A percentile compares a stretch with the other conserved stretches of the same genome.
Conservation (phyloP, 2,797 vertebrate genomes). For the Pipistrellus pipistrellus region DNA sequence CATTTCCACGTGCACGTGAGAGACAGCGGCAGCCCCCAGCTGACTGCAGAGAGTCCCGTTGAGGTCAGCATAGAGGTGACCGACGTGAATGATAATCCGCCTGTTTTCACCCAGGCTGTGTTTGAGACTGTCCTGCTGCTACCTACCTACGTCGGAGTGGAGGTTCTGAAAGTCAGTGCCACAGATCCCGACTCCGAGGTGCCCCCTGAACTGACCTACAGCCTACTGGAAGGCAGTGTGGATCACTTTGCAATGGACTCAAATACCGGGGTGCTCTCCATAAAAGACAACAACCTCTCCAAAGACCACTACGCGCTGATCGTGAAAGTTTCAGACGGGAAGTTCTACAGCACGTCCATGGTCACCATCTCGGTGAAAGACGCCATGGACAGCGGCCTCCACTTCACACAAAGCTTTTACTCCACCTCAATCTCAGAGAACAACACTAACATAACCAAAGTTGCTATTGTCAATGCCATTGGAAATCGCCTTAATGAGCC, state of each 20-base stretch:
- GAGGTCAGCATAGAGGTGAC: slow-evolving; percentile 96
- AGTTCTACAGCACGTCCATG: slow-evolving; percentile 94
- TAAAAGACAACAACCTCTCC: slow-evolving; percentile 95
- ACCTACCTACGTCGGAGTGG: slow-evolving; percentile 96
- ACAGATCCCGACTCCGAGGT: slow-evolving; percentile 95
- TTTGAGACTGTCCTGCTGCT: slow-evolving; percentile 96
- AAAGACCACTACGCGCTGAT: slow-evolving; percentile 95
- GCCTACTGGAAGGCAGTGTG: slow-evolving; percentile 93
- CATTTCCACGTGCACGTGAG: slow-evolving; percentile 96
- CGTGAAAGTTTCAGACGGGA: slow-evolving; percentile 96
- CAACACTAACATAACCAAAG: slow-evolving; percentile 94
- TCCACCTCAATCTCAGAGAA: slow-evolving; percentile 96
- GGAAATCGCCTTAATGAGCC: slow-evolving; percentile 97
- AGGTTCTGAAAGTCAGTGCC: slow-evolving; percentile 94
- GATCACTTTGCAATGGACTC: slow-evolving; percentile 95
- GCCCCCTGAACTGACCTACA: slow-evolving; percentile 93
- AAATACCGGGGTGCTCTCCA: slow-evolving; percentile 92
- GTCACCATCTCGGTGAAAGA: slow-evolving; percentile 95
- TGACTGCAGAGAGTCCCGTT: slow-evolving; percentile 95
- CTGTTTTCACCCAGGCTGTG: slow-evolving; percentile 93
- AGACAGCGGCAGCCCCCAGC: slow-evolving; percentile 95
- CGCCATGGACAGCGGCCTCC: slow-evolving; percentile 96
- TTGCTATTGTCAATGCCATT: slow-evolving; percentile 96
- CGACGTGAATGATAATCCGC: slow-evolving; percentile 97
- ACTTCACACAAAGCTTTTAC: slow-evolving; percentile 94